Percentiles rank a stretch among this genome's conserved stretches.
These are phyloP conservation scores for Orthonyx spaldingii DNA, from an alignment of 2,113 vertebrate genomes.

Conservation along the genomic window DNA sequence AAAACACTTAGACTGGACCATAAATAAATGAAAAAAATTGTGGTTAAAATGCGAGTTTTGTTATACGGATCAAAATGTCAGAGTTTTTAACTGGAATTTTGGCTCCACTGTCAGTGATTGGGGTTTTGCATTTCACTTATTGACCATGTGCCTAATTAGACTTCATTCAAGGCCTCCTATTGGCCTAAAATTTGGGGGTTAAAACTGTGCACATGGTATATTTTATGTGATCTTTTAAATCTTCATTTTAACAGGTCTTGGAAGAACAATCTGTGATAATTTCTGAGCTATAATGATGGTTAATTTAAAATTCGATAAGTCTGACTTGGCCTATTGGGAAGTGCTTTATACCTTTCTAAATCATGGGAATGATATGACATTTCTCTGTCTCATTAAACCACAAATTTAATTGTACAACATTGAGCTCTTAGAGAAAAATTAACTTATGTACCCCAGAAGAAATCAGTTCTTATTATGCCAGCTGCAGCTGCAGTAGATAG, in stretches of 20 bases:
- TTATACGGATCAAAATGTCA: neutral
- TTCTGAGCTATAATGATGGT: neutral
- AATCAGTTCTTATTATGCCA: neutral
- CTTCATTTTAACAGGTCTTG: neutral
- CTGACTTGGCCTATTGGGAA: neutral
- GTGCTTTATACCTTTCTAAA: neutral
- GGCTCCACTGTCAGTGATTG: neutral
- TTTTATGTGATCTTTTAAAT: neutral
- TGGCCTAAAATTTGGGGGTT: neutral
- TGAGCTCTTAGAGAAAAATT: neutral
- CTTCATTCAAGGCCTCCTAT: neutral
- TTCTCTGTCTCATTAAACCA: neutral
- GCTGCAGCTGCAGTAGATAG: neutral
- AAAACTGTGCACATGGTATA: neutral
- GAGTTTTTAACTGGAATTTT: neutral
- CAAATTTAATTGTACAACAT: neutral
- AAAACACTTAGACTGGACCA: neutral
- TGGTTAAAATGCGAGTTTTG: neutral
- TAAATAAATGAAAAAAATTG: neutral
- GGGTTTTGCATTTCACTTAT: neutral
- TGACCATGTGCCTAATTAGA: neutral
- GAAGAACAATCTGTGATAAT: neutral
- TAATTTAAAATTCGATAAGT: constrained; percentile 18
- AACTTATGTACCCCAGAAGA: neutral
- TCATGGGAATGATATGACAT: neutral